Evolutionary conservation across 1,140 invertebrate species (phyloP), one percentile per base, ranked within the genome.

Genomic region (Drosophila kanapiae): DNA sequence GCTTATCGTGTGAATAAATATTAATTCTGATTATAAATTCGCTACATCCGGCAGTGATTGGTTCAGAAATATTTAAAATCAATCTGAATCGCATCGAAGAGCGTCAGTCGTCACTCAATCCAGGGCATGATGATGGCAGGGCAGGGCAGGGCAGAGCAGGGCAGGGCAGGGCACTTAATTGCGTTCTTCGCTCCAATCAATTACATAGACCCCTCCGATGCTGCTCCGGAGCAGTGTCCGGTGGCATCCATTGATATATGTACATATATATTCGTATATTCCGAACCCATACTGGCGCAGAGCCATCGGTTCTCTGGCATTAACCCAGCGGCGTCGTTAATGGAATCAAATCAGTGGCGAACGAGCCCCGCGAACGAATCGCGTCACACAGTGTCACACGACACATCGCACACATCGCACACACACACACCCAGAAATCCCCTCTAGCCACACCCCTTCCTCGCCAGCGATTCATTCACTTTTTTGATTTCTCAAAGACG

Each of bases 341-440:
- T 86, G 84, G 76, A 80, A 88, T 88, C 84, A 88, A 83, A 77
- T 88, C 77, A 74, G 53, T 59, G 67, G 58, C 65, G 49, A 76
- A 67, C 61, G 70, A 78, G 68, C 63, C 64, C 75, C 83, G 40
- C 75, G 49, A 77, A 62, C 49, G 63, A 72, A 81, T 74, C 78
- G 69, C 70, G 53, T 72, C 58, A 74, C 76, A 70, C 45, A 67
- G 31, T 81, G 75, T 85, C 82, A 78, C 82, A 86, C 82, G 82
- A 86, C 82, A 69, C 61, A 38, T 53, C 67, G 58, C 65, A 58
- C 48, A 61, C 31, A 61, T 53, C 63, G 54, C 63, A 61, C 27
- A 61, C 65, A 29, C 29, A 16, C 57, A 10, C 23, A 13, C 13
- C 33, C 43, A 23, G 23, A 6, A 10, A 29, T 8, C 29, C 29